A percentile compares a stretch with the other conserved stretches of the same genome.
Evolutionary conservation across 2,888 invertebrate species (phyloP).

Genomic region (Sturmia bella): DNA sequence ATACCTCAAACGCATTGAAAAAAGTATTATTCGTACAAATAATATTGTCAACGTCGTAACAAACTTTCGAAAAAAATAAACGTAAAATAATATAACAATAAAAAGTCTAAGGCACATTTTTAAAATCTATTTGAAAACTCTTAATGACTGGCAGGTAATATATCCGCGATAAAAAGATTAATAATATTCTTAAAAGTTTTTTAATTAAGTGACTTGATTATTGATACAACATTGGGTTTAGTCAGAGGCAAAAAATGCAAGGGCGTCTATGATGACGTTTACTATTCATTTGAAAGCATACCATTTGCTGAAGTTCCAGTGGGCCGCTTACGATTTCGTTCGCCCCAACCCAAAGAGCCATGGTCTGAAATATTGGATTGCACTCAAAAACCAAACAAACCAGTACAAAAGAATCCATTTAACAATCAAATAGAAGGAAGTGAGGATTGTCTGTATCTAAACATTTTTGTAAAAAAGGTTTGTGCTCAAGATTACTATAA

Average conservation of each 20-base stretch:
- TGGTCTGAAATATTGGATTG: constrained; percentile 82
- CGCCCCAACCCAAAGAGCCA: constrained; percentile 79
- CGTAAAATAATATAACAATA: constrained; percentile 6
- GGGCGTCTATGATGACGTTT: constrained; percentile 73
- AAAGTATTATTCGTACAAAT: constrained; percentile 26
- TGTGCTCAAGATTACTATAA: constrained; percentile 43
- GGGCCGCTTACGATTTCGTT: constrained; percentile 78
- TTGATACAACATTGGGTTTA: constrained; percentile 36
- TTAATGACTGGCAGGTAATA: constrained; percentile 44
- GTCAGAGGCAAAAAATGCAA: constrained; percentile 33
- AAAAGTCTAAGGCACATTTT: not conserved
- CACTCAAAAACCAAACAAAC: constrained; percentile 75
- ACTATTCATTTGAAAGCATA: constrained; percentile 79
- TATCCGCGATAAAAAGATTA: too few relatives aligned
- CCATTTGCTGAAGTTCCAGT: constrained; percentile 79
- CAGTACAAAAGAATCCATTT: constrained; percentile 77
- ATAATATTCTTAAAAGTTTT: too few relatives aligned
- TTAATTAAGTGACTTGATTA: constrained; percentile 21
- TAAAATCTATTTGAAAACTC: not conserved
- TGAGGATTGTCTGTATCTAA: constrained; percentile 83
- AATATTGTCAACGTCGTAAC: constrained; percentile 5
- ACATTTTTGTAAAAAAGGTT: constrained; percentile 80
- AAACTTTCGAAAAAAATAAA: not conserved
- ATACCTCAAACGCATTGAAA: constrained; percentile 14
- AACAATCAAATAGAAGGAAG: constrained; percentile 78